phyloP scores from a whole-genome alignment of 1,140 invertebrate species.

The Stegodyphus mimosarum region DNA sequence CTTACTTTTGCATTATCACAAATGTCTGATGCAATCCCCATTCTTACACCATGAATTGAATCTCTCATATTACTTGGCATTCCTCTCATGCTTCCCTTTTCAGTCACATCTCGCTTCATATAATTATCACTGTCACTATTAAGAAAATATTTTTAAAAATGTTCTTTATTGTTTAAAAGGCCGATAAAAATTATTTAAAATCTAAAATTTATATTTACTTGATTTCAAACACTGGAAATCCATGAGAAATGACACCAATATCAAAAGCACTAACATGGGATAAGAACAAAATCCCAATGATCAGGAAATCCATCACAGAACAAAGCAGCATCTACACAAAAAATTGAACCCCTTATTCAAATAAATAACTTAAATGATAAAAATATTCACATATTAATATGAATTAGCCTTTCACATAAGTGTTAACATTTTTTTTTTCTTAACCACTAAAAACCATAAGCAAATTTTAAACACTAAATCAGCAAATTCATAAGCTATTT shows the following conservation, averaged over 20 bases:
- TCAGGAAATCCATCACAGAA: background rate
- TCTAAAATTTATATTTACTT: slow-evolving; percentile 17
- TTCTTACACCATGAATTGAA: slow-evolving; percentile 71
- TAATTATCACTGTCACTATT: slow-evolving; percentile 34
- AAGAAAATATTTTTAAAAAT: background rate
- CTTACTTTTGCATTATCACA: slow-evolving; percentile 81
- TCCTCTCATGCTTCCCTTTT: background rate
- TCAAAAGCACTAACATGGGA: slow-evolving; percentile 1
- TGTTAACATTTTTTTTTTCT: no score
- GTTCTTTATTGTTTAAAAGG: background rate
- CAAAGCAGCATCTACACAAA: background rate
- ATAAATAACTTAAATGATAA: background rate
- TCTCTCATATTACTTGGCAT: slow-evolving; percentile 62
- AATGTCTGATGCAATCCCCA: slow-evolving; percentile 71
- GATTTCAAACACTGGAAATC: slow-evolving; percentile 46
- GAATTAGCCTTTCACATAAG: background rate
- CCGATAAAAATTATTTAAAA: background rate
- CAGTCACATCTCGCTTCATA: slow-evolving; percentile 42
- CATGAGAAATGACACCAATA: slow-evolving; percentile 38
- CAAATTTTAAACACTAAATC: no score
- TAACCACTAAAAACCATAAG: no score
- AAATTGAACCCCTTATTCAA: background rate
- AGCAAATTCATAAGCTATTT: no score
- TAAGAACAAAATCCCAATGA: slow-evolving; percentile 5
- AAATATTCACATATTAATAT: background rate